phyloP scores from a whole-genome alignment of 1,140 invertebrate species.

The Oncopodura yosiiana region DNA sequence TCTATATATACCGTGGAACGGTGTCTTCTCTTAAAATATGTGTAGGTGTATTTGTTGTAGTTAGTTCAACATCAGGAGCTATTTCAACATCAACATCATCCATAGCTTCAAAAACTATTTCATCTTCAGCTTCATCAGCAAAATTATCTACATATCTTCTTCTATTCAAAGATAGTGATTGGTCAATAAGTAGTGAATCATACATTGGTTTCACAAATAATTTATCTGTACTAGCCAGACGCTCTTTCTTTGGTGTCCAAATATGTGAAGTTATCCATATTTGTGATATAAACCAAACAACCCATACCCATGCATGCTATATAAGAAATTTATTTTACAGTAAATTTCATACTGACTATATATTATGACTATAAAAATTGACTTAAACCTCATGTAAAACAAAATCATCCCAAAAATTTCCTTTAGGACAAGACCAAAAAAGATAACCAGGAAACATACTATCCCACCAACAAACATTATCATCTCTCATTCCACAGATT shows the following conservation, averaged over 20 bases:
- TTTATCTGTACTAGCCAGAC: conserved; percentile 46
- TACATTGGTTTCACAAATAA: conserved; percentile 45
- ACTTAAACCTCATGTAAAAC: conserved; percentile 10
- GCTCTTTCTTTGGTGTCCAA: conserved; percentile 46
- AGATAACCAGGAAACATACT: conserved; percentile 33
- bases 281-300: conserved; percentile 44
- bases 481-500: conserved; percentile 32
- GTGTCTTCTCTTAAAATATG: too few species aligned
- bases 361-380: neutral
- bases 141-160: neutral
- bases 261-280: conserved; percentile 47
- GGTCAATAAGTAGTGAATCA: conserved; percentile 46
- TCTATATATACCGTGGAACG: too few species aligned
- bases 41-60: too few species aligned
- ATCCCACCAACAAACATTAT: conserved; percentile 33
- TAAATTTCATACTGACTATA: neutral
- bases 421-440: conserved; percentile 34
- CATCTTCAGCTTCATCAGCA: neutral
- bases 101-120: neutral
- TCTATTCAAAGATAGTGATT: conserved; percentile 46
- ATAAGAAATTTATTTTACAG: neutral
- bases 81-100: neutral
- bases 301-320: conserved; percentile 39
- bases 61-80: too few species aligned
- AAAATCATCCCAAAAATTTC: conserved; percentile 26